Evolutionary conservation across 1,140 invertebrate genomes (phyloP).

Genomic region (Lordiphosa clarofinis): DNA sequence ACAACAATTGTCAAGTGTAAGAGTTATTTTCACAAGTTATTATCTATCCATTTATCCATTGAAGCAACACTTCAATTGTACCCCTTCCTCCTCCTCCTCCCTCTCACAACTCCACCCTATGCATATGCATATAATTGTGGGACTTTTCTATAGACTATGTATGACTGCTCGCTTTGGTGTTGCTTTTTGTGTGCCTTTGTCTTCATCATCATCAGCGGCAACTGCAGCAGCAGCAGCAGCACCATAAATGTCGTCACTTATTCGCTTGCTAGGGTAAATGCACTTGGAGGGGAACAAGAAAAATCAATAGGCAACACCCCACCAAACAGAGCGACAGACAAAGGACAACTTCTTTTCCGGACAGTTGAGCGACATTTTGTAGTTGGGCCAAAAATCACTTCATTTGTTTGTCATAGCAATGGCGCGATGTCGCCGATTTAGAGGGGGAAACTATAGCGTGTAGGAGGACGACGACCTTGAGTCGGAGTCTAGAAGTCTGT

Average conservation of each 20-base stretch:
- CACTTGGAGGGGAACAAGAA: conserved; percentile 45
- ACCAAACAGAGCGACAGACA: conserved; percentile 24
- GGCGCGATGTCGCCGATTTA: conserved; percentile 8
- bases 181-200: conserved; percentile 14
- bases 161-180: conserved; percentile 33
- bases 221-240: conserved; percentile 8
- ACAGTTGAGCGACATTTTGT: conserved; percentile 13
- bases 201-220: conserved; percentile 12
- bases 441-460: too few relatives aligned
- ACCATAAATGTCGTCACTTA: conserved; percentile 39
- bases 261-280: conserved; percentile 51
- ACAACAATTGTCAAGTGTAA: conserved; percentile 56
- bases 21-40: conserved; percentile 77
- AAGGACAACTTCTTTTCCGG: conserved; percentile 32
- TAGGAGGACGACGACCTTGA: too few relatives aligned
- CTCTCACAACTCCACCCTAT: too few relatives aligned
- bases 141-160: conserved; percentile 30
- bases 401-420: conserved; percentile 11
- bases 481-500: too few relatives aligned
- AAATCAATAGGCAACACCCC: conserved; percentile 33
- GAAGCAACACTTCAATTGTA: conserved; percentile 55
- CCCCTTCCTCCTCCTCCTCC: not conserved
- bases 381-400: conserved; percentile 29
- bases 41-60: conserved; percentile 76
- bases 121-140: not conserved